Evolutionary conservation across 2,113 vertebrate genomes (phyloP), one percentile per base, ranked within the genome.

Genomic region (Ivindomyrus marchei): DNA sequence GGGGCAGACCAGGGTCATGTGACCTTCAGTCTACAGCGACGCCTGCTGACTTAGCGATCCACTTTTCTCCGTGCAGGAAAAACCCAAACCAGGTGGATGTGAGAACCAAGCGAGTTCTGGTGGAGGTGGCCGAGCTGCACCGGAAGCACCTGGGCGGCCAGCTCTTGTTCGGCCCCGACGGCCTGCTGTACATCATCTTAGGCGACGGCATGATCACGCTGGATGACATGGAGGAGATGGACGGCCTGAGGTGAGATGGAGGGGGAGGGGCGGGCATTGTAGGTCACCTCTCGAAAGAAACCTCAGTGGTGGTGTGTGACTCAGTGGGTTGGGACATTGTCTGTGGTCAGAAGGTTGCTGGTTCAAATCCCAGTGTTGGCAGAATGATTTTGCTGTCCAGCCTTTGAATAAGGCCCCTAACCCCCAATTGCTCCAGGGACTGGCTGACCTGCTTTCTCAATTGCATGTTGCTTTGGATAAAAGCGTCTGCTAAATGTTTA

Each of bases 221-320:
- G 91, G 98, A 99, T 80, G 98, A 99, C 92, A 99, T 99, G 98
- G 98, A 99, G 91, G 98, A 99, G 92, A 99, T 99, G 98, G 98
- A 99, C 27, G 98, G 98, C 70, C 96, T 99, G 92, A 99, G 98
- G 98, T 99, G 96, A 94, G 74, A 39, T 15, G 11, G 70, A 36
- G 1, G 70, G 31, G 31, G 66, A 74, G 66, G 10, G 21, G 5
- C 7, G 8, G 24, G 21, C n/a, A n/a, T 66, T 4, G 24, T 11
- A 27, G n/a, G 9, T 70, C n/a, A 31, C 62, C 9, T 2, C 62
- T 70, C 62, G n/a, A 70, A 9, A n/a, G 58, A 19, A 8, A 27
- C 58, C 58, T 66, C 8, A 24, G 58, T 66, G 8, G 9, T 70
- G 62, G 9, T 31, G 62, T 13, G 62, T 27, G 58, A 66, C 58